Evolutionary conservation across 1,140 invertebrate species (phyloP), one percentile per base, ranked within the genome.

Genomic region (Heterodera schachtii): DNA sequence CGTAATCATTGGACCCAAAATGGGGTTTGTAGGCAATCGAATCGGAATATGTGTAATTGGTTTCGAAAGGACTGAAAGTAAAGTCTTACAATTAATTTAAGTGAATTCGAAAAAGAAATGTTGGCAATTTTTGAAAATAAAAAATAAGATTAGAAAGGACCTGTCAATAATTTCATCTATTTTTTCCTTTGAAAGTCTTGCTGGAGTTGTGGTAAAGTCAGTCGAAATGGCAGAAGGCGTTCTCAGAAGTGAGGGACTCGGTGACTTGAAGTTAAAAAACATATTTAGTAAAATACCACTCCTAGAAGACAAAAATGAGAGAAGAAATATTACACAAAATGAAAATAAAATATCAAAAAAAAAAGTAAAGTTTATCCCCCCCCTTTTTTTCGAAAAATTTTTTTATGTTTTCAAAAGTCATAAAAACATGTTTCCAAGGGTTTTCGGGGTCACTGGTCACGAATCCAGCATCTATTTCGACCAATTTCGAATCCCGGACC

Each of bases 141-240:
- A 74, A 80, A 76, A 16, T 21, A 78, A 64, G 57, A 5, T 64
- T 64, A 5, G 71, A 43, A n/a, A 21, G 11, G 4, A 81, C 80
- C 80, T 81, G 19, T 73, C 44, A 19, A 81, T 52, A 43, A 81
- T 81, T 69, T 81, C 80, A 76, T 81, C 73, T n/a, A 81, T 79
- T 43, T 81, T 57, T 49, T 79, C 60, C 44, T 64, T 73, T 7
- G 80, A 77, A 66, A 81, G 74, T n/a, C 74, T 64, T 11, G 16
- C 4, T 19, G 57, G 64, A 44, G 80, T 69, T 57, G 78, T 44
- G 19, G 43, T 31, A 31, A 31, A 31, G 31, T 31, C 31, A 31
- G 31, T 31, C 31, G 31, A 31, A 31, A 31, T 31, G 31, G 31
- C 31, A 31, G 31, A 31, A 31, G 31, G 31, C 31, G 31, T 31